These are phyloP conservation scores for Zeuzera pyrina DNA, from an alignment of 2,888 invertebrate genomes.

Conservation along the genomic window DNA sequence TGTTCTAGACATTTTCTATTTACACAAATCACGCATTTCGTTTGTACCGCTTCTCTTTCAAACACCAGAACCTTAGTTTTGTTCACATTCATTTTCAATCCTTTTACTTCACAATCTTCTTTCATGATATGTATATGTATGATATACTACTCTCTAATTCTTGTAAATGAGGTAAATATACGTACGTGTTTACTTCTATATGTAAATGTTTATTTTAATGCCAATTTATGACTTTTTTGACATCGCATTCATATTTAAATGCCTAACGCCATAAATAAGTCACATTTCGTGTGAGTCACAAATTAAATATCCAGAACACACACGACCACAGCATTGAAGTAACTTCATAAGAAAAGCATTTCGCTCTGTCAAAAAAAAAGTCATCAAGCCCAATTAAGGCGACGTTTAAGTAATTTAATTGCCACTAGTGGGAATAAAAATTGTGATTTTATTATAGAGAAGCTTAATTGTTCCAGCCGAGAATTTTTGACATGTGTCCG, in stretches of 20 bases:
- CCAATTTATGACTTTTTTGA: neutral
- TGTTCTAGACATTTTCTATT: no score
- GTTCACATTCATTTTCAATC: no score
- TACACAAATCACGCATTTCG: no score
- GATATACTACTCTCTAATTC: no score
- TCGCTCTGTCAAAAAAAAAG: no score
- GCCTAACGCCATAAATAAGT: conserved; percentile 30
- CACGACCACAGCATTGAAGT: conserved; percentile 4
- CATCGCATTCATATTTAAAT: no score
- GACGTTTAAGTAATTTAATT: conserved; percentile 50
- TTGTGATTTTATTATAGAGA: conserved; percentile 52
- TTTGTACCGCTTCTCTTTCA: no score
- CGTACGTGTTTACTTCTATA: no score
- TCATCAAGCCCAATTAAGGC: conserved; percentile 36
- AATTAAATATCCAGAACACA: conserved; percentile 16
- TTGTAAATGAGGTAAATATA: no score
- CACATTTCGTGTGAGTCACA: conserved; percentile 26
- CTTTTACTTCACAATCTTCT: no score
- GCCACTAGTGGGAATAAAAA: conserved; percentile 50
- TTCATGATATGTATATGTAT: no score
- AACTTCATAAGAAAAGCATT: conserved; percentile 8
- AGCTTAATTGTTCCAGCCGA: conserved; percentile 40
- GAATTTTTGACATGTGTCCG: conserved; percentile 39
- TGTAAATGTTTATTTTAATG: neutral
- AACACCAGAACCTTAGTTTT: no score